Conservation (phyloP, 2,113 vertebrate species). For the Macrotus californicus region DNA sequence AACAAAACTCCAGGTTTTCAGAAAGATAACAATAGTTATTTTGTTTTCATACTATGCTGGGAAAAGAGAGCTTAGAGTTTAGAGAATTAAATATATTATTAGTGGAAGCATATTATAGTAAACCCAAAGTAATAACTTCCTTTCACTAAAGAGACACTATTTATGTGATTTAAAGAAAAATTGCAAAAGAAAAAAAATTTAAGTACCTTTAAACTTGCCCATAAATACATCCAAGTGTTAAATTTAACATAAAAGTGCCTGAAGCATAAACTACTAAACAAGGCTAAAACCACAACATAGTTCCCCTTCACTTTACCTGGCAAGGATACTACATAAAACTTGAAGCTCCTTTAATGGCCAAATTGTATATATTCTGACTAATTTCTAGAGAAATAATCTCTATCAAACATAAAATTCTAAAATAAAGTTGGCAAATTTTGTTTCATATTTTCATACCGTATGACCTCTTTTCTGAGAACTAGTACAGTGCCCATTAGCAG, state of each 20-base stretch:
- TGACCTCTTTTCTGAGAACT: neutral
- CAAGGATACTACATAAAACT: neutral
- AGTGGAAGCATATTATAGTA: neutral
- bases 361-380: neutral
- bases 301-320: neutral
- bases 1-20: neutral
- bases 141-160: neutral
- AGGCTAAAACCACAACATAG: neutral
- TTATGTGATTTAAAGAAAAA: conserved; percentile 3
- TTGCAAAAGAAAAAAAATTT: neutral
- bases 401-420: conserved; percentile 24
- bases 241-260: neutral
- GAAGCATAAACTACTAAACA: neutral
- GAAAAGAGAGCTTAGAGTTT: neutral
- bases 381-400: neutral
- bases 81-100: neutral
- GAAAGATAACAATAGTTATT: neutral
- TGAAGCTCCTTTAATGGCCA: neutral
- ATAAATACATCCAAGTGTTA: neutral
- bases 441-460: neutral
- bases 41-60: neutral
- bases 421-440: neutral
- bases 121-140: neutral
- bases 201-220: neutral
- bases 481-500: neutral